phyloP scores from a whole-genome alignment of 2,113 vertebrate genomes.

The Sinocyclocheilus grahami region DNA sequence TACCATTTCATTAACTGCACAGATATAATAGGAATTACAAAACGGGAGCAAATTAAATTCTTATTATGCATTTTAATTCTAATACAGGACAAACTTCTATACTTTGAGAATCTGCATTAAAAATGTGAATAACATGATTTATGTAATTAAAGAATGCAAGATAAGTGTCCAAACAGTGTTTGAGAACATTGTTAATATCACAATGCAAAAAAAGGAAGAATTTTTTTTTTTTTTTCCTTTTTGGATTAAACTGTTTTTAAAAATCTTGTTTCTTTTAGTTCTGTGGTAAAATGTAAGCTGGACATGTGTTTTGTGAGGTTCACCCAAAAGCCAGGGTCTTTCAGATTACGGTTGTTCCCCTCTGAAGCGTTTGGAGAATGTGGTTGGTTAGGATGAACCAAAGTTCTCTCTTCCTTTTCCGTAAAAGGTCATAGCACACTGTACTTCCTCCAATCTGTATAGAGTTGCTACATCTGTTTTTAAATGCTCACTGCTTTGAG shows the following conservation, averaged over 20 bases:
- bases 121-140: no score
- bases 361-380: conserved; percentile 4
- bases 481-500: not conserved
- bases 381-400: not conserved
- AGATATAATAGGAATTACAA: not conserved
- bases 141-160: no score
- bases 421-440: conserved; percentile 30
- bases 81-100: no score
- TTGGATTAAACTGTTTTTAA: not conserved
- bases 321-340: not conserved
- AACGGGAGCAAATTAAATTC: not conserved
- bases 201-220: not conserved
- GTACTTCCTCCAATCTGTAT: not conserved
- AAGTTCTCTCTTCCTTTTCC: not conserved
- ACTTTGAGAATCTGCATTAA: no score
- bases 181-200: not conserved
- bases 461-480: conserved; percentile 25
- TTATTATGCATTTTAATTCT: no score
- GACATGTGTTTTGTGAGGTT: not conserved
- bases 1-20: no score
- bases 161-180: no score
- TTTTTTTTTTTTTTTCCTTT: not conserved
- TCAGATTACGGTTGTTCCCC: not conserved
- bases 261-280: not conserved
- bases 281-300: not conserved